These are phyloP conservation scores for Callionymus lyra DNA, from an alignment of 2,113 vertebrate genomes.

Conservation along the genomic window DNA sequence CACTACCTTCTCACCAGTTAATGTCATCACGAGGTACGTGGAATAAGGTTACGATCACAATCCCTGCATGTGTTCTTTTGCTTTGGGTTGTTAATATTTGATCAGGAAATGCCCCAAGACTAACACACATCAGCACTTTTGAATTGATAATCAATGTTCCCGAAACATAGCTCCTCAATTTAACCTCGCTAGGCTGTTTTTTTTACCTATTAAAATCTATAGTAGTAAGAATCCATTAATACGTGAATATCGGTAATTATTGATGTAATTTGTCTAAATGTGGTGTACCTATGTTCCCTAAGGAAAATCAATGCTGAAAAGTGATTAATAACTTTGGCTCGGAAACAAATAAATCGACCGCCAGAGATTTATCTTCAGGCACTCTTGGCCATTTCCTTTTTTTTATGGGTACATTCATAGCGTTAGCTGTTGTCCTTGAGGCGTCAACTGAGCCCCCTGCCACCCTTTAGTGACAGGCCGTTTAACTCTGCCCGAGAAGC, in stretches of 20 bases:
- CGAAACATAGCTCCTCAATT: slow-evolving; percentile 31
- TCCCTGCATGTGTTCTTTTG: no score
- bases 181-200: slow-evolving; percentile 36
- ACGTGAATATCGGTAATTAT: no score
- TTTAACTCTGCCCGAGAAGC: slow-evolving; percentile 22
- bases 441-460: slow-evolving; percentile 21
- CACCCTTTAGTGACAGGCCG: slow-evolving; percentile 23
- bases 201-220: not conserved
- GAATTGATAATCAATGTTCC: slow-evolving; percentile 42
- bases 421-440: slow-evolving; percentile 40
- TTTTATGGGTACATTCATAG: slow-evolving; percentile 36
- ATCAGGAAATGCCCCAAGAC: slow-evolving; percentile 21
- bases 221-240: no score
- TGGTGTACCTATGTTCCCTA: no score
- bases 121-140: slow-evolving; percentile 40
- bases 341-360: slow-evolving; percentile 16
- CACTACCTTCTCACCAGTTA: slow-evolving; percentile 18
- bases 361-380: slow-evolving; percentile 19
- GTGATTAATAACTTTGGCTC: slow-evolving; percentile 26
- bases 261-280: no score
- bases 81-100: slow-evolving; percentile 37
- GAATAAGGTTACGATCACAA: no score
- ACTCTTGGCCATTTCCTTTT: slow-evolving; percentile 44
- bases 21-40: slow-evolving; percentile 11
- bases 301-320: no score